These are phyloP conservation scores for Drosophila erecta DNA, from an alignment of 1,140 invertebrate species.

Conservation along the genomic window DNA sequence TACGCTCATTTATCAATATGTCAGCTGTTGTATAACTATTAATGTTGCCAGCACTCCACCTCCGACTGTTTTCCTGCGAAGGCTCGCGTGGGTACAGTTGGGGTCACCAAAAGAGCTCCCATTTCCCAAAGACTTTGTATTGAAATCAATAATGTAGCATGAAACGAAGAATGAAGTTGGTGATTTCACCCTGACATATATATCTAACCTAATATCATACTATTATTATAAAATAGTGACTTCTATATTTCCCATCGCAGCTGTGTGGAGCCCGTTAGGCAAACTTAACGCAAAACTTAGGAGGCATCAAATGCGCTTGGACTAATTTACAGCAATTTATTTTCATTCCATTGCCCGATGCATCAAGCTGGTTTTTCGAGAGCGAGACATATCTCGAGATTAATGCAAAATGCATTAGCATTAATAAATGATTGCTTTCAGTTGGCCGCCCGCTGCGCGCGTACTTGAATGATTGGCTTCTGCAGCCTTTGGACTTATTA, in stretches of 20 bases:
- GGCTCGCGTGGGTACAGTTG: slow-evolving; percentile 27
- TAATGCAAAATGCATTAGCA: slow-evolving; percentile 78
- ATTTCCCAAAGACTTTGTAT: not conserved
- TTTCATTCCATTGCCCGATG: slow-evolving; percentile 62
- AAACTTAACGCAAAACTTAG: slow-evolving; percentile 54
- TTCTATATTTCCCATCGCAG: not conserved
- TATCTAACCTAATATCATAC: not conserved
- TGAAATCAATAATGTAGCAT: no score
- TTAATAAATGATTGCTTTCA: slow-evolving; percentile 54
- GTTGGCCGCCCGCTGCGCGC: not conserved
- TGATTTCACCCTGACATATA: not conserved
- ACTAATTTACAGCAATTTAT: slow-evolving; percentile 80
- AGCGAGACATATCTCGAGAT: slow-evolving; percentile 50
- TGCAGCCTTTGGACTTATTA: slow-evolving; percentile 13
- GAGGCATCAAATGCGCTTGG: slow-evolving; percentile 77
- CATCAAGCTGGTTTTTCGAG: slow-evolving; percentile 53
- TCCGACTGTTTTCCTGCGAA: not conserved
- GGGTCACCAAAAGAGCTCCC: not conserved
- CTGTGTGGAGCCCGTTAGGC: slow-evolving; percentile 11
- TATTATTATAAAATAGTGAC: not conserved
- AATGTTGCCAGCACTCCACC: slow-evolving; percentile 47
- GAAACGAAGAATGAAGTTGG: no score
- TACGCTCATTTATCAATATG: slow-evolving; percentile 81
- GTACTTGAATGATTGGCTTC: slow-evolving; percentile 30
- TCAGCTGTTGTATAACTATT: slow-evolving; percentile 83